These are phyloP conservation scores for Eublepharis macularius DNA, from an alignment of 2,113 vertebrate species.

Conservation along the genomic window DNA sequence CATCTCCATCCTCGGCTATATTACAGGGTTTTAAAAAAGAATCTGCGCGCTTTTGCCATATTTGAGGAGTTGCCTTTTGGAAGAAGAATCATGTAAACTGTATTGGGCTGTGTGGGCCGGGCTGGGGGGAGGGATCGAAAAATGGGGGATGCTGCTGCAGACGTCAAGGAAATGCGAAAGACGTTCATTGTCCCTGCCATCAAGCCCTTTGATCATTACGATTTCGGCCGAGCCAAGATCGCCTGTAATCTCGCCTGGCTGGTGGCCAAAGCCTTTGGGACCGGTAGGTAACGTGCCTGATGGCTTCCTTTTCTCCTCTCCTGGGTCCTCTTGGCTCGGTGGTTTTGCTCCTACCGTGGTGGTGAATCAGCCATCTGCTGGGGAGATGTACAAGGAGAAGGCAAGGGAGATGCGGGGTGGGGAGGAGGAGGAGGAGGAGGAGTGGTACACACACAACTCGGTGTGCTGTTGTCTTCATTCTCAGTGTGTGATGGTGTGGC, in stretches of 20 bases:
- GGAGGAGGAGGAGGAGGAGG: neutral
- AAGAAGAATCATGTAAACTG: slow-evolving; percentile 72
- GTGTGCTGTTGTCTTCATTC: neutral
- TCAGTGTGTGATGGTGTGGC: neutral
- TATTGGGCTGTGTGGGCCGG: slow-evolving; percentile 9
- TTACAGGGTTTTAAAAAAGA: neutral
- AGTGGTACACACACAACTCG: neutral
- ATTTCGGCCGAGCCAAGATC: slow-evolving; percentile 92
- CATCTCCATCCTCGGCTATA: slow-evolving; percentile 43
- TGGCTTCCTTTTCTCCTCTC: slow-evolving; percentile 46
- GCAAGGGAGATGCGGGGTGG: neutral
- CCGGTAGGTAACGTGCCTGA: slow-evolving; percentile 84
- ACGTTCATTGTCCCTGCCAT: slow-evolving; percentile 90
- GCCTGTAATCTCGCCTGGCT: slow-evolving; percentile 95
- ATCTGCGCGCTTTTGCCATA: neutral
- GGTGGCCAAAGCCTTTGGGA: slow-evolving; percentile 92
- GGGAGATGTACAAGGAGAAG: neutral
- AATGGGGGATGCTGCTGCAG: slow-evolving; percentile 91
- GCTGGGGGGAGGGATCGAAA: slow-evolving; percentile 52
- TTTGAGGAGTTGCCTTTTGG: slow-evolving; percentile 4
- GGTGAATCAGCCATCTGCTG: neutral
- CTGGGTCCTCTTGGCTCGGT: slow-evolving; percentile 29
- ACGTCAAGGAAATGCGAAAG: slow-evolving; percentile 79
- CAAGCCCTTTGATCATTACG: slow-evolving; percentile 95
- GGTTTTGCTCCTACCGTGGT: neutral